Evolutionary conservation across 2,797 vertebrate genomes (phyloP), one percentile per base, ranked within the genome.

Genomic region (Aphelocoma californica): DNA sequence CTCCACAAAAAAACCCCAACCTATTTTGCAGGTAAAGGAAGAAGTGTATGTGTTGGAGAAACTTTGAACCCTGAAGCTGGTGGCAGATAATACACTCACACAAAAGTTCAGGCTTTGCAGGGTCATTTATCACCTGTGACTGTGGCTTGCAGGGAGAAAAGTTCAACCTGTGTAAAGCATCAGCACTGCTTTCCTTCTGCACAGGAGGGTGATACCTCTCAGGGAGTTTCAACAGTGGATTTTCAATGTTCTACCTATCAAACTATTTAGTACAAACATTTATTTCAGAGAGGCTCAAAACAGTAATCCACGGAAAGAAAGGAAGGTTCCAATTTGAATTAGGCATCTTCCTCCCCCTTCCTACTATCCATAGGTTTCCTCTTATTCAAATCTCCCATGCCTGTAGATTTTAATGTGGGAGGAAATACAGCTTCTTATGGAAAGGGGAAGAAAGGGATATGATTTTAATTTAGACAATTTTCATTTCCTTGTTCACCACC

Each of bases 41-140:
- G 51, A 62, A 69, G 3, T 13, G 6, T 15, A 14, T 8, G 21
- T 56, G 20, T 1, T 71, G 42, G 42, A 56, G 42, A 65, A 90
- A 29, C 31, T 70, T 10, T 56, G 72, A 83, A 47, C 53, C 24
- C 65, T 57, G 50, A 53, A 78, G 51, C 58, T 50, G 36, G 50
- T 40, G 36, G 81, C 54, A 83, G 57, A 61, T 36, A 71, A 83
- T 7, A 12, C 0, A 11, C 45, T 89, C 42, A 32, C 45, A 60
- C 32, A 29, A 56, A 83, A 90, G 69, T 65, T 81, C 69, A 81
- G 28, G 61, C 24, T 81, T 58, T 78, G 31, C 61, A 84, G 79
- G 58, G 50, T 91, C 75, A 65, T 96, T 90, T 88, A 93, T 92
- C 93, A 95, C 48, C 58, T 67, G 31, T 44, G 93, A 88, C 91